Evolutionary conservation across 1,140 invertebrate genomes (phyloP).

Genomic region (Harpegnathos saltator): DNA sequence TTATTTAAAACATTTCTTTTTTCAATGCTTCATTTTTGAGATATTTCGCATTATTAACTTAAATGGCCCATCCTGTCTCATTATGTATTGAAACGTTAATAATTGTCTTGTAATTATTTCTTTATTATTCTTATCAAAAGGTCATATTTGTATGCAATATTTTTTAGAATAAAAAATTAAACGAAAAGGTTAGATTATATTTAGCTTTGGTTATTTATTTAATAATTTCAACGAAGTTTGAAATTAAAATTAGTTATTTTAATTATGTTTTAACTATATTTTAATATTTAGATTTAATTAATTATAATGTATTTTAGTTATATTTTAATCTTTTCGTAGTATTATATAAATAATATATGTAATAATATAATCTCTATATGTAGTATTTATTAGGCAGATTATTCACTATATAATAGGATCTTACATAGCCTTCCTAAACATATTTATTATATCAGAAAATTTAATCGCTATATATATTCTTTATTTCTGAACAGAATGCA

Average conservation of each 20-base stretch:
- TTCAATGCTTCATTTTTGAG: too few relatives aligned
- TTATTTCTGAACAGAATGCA: slow-evolving; percentile 38
- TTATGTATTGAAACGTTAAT: too few relatives aligned
- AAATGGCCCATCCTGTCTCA: too few relatives aligned
- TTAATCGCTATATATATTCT: slow-evolving; percentile 26
- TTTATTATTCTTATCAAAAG: background rate
- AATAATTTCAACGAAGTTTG: background rate
- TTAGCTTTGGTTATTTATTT: slow-evolving; percentile 27
- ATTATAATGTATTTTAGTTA: too few relatives aligned
- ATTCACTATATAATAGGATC: too few relatives aligned
- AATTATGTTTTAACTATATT: too few relatives aligned
- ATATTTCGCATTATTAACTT: too few relatives aligned
- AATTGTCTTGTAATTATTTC: background rate
- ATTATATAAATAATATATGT: background rate
- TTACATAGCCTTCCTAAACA: too few relatives aligned
- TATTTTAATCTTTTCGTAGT: background rate
- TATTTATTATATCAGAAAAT: slow-evolving; percentile 20
- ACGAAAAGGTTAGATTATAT: slow-evolving; percentile 15
- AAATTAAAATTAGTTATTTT: background rate
- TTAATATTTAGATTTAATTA: too few relatives aligned
- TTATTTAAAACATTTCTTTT: too few relatives aligned
- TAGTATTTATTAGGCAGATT: slow-evolving; percentile 1
- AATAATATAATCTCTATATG: background rate
- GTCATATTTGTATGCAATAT: background rate
- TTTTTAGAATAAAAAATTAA: background rate